Evolutionary conservation across 2,797 vertebrate genomes (phyloP).

Genomic region (Yasuhikotakia modesta): DNA sequence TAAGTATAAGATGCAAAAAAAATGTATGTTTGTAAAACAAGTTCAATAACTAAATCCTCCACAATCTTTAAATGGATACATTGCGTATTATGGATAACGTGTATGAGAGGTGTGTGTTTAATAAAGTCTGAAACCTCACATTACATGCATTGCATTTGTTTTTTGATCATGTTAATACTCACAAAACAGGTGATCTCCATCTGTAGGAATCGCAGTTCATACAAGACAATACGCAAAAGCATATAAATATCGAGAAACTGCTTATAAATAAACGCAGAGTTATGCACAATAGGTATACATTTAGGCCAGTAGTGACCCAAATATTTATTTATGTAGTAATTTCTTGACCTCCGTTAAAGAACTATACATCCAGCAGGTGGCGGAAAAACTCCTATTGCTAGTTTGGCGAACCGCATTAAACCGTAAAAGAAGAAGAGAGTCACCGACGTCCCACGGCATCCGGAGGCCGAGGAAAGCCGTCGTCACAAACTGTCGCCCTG

Average conservation of each 20-base stretch:
- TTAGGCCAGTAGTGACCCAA: too few relatives aligned
- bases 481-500: neutral
- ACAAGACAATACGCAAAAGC: too few relatives aligned
- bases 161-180: neutral
- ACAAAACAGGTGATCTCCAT: neutral
- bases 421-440: neutral
- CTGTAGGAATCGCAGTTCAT: neutral
- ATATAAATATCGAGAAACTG: too few relatives aligned
- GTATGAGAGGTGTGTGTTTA: constrained; percentile 33
- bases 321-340: too few relatives aligned
- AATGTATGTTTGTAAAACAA: constrained; percentile 21
- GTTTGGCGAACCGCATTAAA: neutral
- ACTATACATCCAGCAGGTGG: neutral
- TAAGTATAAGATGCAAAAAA: neutral
- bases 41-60: neutral
- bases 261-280: too few relatives aligned
- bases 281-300: too few relatives aligned
- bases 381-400: neutral
- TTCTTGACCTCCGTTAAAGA: too few relatives aligned
- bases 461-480: neutral
- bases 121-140: constrained; percentile 43
- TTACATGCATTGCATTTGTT: neutral
- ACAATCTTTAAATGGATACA: constrained; percentile 5
- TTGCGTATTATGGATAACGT: neutral
- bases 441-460: neutral